Conservation (phyloP, 2,797 vertebrate genomes). For the Sarcophilus harrisii region DNA sequence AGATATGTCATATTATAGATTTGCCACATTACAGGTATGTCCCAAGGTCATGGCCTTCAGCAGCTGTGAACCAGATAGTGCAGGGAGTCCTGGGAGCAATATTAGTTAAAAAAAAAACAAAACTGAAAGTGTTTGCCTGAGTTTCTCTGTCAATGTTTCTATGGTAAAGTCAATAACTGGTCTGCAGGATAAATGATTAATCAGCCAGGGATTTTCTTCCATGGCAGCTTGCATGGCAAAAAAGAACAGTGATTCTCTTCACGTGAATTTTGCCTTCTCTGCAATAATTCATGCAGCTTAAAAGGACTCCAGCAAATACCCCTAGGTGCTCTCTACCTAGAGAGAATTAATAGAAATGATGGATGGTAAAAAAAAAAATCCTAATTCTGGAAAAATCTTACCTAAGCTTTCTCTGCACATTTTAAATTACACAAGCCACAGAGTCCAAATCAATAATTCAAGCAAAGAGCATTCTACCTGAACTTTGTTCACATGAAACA, state of each 20-base stretch:
- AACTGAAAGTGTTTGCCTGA: not conserved
- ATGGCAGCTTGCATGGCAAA: slow-evolving; percentile 20
- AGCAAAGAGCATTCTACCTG: not conserved
- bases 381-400: slow-evolving; percentile 38
- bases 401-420: slow-evolving; percentile 21
- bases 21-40: not conserved
- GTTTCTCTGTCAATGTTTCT: not conserved
- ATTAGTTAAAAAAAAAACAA: not conserved
- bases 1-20: not conserved
- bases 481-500: slow-evolving; percentile 42
- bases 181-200: slow-evolving; percentile 18
- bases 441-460: not conserved
- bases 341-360: slow-evolving; percentile 35
- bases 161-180: not conserved
- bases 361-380: slow-evolving; percentile 47
- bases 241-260: not conserved
- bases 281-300: not conserved
- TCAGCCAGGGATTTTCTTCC: slow-evolving; percentile 40
- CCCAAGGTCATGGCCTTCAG: not conserved
- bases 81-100: not conserved
- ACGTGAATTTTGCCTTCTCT: not conserved
- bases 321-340: slow-evolving; percentile 9
- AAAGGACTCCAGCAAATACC: not conserved
- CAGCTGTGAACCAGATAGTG: not conserved
- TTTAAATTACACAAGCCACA: slow-evolving; percentile 18